Conservation (phyloP, 2,113 vertebrate species). For the Bettongia penicillata region DNA sequence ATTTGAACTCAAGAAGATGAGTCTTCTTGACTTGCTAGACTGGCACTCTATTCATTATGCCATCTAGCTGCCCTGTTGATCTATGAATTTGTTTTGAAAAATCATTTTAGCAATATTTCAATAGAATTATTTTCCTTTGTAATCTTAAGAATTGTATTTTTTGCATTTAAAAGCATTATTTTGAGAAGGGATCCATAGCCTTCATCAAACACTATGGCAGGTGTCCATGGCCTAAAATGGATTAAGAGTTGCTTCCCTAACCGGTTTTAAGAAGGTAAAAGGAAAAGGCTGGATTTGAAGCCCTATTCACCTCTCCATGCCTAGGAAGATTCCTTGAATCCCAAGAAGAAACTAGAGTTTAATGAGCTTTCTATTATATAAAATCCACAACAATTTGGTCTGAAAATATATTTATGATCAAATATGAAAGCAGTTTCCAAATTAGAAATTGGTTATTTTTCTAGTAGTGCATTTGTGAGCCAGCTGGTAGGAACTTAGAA, state of each 20-base stretch:
- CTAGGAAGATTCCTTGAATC: no score
- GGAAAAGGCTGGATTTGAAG: neutral
- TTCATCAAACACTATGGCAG: neutral
- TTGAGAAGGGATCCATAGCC: neutral
- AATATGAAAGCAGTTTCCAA: neutral
- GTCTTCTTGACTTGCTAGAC: no score
- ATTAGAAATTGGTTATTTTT: neutral
- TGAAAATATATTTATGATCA: neutral
- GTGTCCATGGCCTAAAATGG: neutral
- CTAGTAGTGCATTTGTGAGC: neutral
- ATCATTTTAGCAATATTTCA: neutral
- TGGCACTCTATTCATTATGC: neutral
- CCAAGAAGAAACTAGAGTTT: no score
- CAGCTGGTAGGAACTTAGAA: neutral
- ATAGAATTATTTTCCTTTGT: neutral
- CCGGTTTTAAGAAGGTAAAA: neutral
- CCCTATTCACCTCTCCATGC: no score
- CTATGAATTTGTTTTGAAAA: neutral
- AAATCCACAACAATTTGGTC: no score
- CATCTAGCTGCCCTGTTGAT: neutral
- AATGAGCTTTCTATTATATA: no score
- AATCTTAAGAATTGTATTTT: neutral
- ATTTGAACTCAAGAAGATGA: neutral
- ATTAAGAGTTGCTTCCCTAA: neutral
- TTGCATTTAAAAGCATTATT: no score